Evolutionary conservation across 2,113 vertebrate genomes (phyloP).

Genomic region (Malaclemys terrapin): DNA sequence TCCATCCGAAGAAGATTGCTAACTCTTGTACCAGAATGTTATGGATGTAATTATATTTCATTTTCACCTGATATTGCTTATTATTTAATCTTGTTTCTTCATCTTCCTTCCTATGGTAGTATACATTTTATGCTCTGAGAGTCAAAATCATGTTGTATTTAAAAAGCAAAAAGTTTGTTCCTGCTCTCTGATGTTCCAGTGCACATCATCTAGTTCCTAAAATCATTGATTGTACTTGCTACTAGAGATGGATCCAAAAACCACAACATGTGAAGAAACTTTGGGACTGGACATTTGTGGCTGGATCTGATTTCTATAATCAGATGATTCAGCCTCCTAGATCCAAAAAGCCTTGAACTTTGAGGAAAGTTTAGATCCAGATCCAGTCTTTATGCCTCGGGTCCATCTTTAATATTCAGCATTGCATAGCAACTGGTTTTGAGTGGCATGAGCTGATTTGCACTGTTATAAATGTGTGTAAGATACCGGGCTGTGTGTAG

Average conservation of each 20-base stretch:
- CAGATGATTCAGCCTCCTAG: neutral
- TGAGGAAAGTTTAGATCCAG: neutral
- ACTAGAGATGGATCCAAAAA: neutral
- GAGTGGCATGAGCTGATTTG: neutral
- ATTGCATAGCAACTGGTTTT: neutral
- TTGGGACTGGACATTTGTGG: neutral
- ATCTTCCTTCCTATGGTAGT: neutral
- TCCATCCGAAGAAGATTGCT: neutral
- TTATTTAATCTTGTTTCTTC: neutral
- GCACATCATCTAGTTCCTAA: neutral
- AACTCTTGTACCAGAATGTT: neutral
- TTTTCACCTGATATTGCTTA: neutral
- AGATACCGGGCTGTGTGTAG: neutral
- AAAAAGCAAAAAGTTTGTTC: neutral
- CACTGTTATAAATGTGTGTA: neutral
- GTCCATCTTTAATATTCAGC: neutral
- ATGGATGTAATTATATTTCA: neutral
- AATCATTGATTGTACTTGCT: neutral
- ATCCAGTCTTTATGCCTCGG: neutral
- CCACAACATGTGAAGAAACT: neutral
- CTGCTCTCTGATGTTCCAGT: neutral
- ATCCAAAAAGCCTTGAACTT: neutral
- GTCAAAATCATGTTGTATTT: neutral
- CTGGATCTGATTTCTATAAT: neutral
- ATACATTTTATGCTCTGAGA: neutral